These are phyloP conservation scores for Moxostoma hubbsi DNA, from an alignment of 2,797 vertebrate genomes.

Conservation along the genomic window DNA sequence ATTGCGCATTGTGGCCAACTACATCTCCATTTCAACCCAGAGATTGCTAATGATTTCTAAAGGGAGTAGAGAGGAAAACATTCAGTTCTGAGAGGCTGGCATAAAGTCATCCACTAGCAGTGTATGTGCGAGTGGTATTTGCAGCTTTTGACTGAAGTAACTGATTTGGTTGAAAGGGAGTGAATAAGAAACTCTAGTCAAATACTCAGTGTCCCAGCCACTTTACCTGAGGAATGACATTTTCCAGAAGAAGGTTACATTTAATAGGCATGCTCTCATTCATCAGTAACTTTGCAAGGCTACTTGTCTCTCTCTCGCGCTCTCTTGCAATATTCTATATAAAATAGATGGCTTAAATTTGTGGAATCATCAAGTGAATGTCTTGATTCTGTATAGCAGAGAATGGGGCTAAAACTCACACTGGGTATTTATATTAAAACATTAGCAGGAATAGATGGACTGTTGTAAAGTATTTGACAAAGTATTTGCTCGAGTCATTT, in stretches of 20 bases:
- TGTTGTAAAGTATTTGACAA: slow-evolving; percentile 20
- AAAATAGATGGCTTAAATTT: slow-evolving; percentile 28
- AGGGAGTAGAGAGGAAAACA: neutral
- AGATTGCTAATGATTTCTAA: slow-evolving; percentile 4
- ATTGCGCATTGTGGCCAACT: neutral
- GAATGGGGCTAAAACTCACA: slow-evolving; percentile 2
- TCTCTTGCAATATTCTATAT: neutral
- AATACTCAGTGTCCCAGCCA: neutral
- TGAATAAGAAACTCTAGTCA: slow-evolving; percentile 15
- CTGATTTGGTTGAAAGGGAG: neutral
- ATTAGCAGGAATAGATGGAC: slow-evolving; percentile 14
- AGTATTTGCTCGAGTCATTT: slow-evolving; percentile 26
- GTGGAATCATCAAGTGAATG: neutral
- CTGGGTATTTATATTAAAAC: slow-evolving; percentile 28
- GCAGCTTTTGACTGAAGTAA: neutral
- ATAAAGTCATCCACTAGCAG: too few species aligned
- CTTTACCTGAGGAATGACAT: slow-evolving; percentile 8
- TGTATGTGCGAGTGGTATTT: too few species aligned
- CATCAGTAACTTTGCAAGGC: slow-evolving; percentile 14
- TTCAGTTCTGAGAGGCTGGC: neutral
- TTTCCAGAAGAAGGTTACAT: slow-evolving; percentile 12
- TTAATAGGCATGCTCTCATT: slow-evolving; percentile 5
- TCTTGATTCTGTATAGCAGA: neutral
- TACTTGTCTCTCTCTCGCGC: slow-evolving; percentile 1
- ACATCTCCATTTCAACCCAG: neutral